phyloP scores from a whole-genome alignment of 2,797 vertebrate genomes.

The Tolypeutes matacus region DNA sequence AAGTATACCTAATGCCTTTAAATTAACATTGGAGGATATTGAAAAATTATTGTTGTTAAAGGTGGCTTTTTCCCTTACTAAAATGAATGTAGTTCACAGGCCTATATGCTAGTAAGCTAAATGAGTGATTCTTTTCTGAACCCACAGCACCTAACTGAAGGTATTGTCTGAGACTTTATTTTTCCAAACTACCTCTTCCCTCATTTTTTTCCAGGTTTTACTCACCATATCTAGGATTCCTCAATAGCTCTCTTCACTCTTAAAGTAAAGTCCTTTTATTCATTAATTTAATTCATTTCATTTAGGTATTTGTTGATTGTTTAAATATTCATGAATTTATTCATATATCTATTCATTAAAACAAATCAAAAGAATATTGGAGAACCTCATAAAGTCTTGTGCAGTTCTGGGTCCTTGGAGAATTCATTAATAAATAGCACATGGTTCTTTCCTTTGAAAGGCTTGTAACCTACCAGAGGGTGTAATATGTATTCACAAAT shows the following conservation, averaged over 20 bases:
- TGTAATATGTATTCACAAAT: background rate
- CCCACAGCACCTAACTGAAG: background rate
- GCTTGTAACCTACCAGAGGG: background rate
- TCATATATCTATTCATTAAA: background rate
- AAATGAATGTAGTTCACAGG: background rate
- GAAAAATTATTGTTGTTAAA: slow-evolving; percentile 38
- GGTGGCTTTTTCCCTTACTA: background rate
- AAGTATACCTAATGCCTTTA: slow-evolving; percentile 26
- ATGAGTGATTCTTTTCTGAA: slow-evolving; percentile 15
- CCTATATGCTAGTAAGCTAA: slow-evolving; percentile 21
- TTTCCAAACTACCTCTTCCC: background rate
- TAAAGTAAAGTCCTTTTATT: slow-evolving; percentile 50
- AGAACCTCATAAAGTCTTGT: background rate
- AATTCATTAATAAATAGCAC: slow-evolving; percentile 4
- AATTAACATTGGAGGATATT: background rate
- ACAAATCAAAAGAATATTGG: slow-evolving; percentile 57
- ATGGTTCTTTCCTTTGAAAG: background rate
- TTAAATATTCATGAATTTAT: slow-evolving; percentile 29
- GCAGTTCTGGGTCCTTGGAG: background rate
- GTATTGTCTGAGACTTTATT: background rate
- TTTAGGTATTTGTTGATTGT: slow-evolving; percentile 6
- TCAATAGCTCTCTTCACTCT: slow-evolving; percentile 9
- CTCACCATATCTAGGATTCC: background rate
- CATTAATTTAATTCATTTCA: slow-evolving; percentile 15
- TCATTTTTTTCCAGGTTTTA: slow-evolving; percentile 2